These are phyloP conservation scores for Miniopterus natalensis DNA, from an alignment of 2,113 vertebrate species.

Conservation along the genomic window DNA sequence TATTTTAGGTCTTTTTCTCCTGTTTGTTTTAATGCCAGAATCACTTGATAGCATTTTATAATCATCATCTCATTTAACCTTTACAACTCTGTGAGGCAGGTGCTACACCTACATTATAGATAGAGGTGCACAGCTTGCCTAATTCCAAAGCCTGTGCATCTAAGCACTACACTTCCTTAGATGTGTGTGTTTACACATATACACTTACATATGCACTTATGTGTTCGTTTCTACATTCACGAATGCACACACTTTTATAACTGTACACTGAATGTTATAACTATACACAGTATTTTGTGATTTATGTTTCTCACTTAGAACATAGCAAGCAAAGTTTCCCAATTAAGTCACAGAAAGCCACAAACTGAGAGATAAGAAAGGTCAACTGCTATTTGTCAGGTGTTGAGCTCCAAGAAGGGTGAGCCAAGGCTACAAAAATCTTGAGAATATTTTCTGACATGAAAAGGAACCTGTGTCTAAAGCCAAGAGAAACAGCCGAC, in stretches of 20 bases:
- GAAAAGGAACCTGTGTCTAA: neutral
- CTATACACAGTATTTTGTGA: neutral
- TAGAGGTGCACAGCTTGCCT: neutral
- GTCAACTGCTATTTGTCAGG: neutral
- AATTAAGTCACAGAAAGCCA: neutral
- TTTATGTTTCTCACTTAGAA: neutral
- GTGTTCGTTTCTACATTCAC: neutral
- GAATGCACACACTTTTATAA: neutral
- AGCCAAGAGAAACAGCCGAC: neutral
- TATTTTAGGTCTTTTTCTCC: neutral
- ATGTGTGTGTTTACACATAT: neutral
- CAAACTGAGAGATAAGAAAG: neutral
- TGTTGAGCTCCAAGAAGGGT: neutral
- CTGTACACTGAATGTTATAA: neutral
- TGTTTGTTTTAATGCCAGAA: neutral
- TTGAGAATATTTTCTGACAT: slow-evolving; percentile 33
- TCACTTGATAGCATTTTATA: slow-evolving; percentile 36
- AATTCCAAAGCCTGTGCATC: neutral
- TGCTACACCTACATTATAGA: neutral
- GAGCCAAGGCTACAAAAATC: neutral
- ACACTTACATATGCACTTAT: neutral
- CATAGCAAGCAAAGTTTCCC: neutral
- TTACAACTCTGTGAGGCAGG: neutral
- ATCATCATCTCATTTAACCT: neutral
- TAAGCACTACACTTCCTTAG: neutral